These are phyloP conservation scores for Brachionus koreanus DNA, from an alignment of 1,140 invertebrate genomes.

Conservation along the genomic window DNA sequence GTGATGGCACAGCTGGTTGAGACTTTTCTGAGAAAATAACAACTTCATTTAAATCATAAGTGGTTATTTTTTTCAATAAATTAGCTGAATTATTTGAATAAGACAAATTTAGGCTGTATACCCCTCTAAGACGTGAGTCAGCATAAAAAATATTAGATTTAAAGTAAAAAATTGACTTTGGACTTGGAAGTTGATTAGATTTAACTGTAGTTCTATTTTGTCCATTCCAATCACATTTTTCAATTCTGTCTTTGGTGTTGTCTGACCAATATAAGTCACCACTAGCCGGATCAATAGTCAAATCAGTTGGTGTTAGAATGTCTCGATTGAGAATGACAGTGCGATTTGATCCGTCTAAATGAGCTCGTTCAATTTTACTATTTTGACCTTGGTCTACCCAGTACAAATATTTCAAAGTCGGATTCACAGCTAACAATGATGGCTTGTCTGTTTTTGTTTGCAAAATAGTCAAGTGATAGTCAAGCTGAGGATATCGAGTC, in stretches of 20 bases:
- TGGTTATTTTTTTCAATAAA: conserved; percentile 5
- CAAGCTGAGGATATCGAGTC: not conserved
- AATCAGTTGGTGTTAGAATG: conserved; percentile 81
- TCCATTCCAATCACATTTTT: conserved; percentile 63
- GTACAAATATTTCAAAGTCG: conserved; percentile 71
- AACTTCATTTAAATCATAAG: not conserved
- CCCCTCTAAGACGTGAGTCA: conserved; percentile 68
- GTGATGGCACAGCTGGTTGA: not conserved
- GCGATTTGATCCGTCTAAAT: conserved; percentile 83
- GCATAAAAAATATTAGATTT: conserved; percentile 65
- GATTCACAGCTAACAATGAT: conserved; percentile 89
- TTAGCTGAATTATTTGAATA: conserved; percentile 9
- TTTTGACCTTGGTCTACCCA: conserved; percentile 98
- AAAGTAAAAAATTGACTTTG: not conserved
- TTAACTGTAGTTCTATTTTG: conserved; percentile 45
- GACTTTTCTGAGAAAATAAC: not conserved
- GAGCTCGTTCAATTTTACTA: conserved; percentile 83
- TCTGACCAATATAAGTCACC: conserved; percentile 98
- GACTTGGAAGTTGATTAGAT: not conserved
- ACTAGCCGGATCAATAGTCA: conserved; percentile 87
- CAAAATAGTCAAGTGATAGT: conserved; percentile 15
- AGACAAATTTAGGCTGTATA: conserved; percentile 42
- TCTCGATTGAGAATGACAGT: conserved; percentile 79
- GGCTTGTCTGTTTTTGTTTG: conserved; percentile 68
- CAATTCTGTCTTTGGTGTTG: conserved; percentile 83